Percentiles rank a stretch among this genome's conserved stretches.
Evolutionary conservation across 1,140 invertebrate species (phyloP).

Genomic region (Matsumurasca onukii): DNA sequence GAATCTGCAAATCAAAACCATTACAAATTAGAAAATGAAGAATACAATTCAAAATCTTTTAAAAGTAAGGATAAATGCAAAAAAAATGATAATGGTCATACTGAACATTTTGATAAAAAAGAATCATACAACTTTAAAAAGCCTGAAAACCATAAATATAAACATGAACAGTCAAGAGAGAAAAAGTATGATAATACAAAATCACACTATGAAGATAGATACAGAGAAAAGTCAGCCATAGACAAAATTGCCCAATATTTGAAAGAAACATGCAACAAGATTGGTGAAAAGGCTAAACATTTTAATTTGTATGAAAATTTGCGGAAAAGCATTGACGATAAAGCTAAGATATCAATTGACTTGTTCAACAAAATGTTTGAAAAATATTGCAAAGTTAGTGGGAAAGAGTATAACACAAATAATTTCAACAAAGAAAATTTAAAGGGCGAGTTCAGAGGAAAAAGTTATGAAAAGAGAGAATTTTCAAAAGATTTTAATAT

Average conservation of each 20-base stretch:
- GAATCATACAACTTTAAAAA: no score
- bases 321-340: background rate
- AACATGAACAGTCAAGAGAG: background rate
- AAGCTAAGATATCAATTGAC: background rate
- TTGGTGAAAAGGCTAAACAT: background rate
- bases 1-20: background rate
- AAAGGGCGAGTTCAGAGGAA: conserved; percentile 6
- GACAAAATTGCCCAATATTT: background rate
- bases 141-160: background rate
- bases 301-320: background rate
- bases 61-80: background rate
- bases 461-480: background rate
- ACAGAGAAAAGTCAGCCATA: background rate
- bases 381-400: conserved; percentile 3
- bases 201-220: background rate
- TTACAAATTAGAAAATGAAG: background rate
- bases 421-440: background rate
- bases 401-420: background rate
- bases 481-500: background rate
- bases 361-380: background rate
- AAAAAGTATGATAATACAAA: background rate
- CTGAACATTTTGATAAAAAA: no score
- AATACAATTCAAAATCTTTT: background rate
- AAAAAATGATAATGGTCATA: background rate
- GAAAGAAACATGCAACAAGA: background rate